These are phyloP conservation scores for Pyrgilauda ruficollis DNA, from an alignment of 2,113 vertebrate genomes.

Conservation along the genomic window DNA sequence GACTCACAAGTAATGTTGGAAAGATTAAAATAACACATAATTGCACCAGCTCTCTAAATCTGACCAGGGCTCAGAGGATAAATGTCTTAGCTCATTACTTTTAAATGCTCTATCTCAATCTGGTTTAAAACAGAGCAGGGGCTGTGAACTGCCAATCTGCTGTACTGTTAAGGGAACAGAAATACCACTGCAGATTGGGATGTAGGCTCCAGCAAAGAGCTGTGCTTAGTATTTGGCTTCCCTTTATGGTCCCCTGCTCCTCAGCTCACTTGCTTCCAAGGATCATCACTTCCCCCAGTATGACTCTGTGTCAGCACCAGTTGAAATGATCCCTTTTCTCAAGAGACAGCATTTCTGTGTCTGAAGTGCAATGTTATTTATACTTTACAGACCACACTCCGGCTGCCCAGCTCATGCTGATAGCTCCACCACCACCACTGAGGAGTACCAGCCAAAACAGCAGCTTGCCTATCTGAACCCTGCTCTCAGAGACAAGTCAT, in stretches of 20 bases:
- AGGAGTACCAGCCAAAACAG: not conserved
- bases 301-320: not conserved
- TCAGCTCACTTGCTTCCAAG: not conserved
- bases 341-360: not conserved
- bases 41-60: conserved; percentile 42
- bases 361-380: conserved; percentile 9
- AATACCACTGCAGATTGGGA: not conserved
- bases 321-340: not conserved
- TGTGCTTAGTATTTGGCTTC: not conserved
- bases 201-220: not conserved
- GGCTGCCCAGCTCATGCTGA: not conserved
- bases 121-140: conserved; percentile 35
- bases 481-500: not conserved
- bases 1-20: conserved; percentile 15
- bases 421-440: not conserved
- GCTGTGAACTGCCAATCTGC: conserved; percentile 3
- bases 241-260: not conserved
- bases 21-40: conserved; percentile 38
- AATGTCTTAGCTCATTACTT: conserved; percentile 32
- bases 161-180: not conserved
- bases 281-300: not conserved
- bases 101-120: conserved; percentile 23
- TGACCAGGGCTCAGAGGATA: conserved; percentile 35
- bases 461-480: not conserved
- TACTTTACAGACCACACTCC: not conserved